Base-by-base conservation (phyloP, 2,797 vertebrate species). In the Carcharodon carcharias region DNA sequence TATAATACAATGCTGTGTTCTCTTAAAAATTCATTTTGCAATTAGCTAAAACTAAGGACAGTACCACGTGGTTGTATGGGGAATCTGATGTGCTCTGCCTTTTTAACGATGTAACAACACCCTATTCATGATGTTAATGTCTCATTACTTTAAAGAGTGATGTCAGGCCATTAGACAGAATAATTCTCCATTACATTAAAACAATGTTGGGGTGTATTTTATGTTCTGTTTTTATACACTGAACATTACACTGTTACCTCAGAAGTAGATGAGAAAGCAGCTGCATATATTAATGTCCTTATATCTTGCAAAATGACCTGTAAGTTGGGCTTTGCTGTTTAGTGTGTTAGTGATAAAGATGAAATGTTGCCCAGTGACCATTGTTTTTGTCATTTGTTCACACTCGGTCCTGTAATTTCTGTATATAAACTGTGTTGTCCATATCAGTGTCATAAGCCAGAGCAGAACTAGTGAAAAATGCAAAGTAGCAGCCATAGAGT, bases 341-440 rank as follows among this genome's bases (percentile, higher is more conserved):
- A 28, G 54, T 95, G 94, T 95, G 69, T 58, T 95, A 77, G 50
- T 95, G 50, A 95, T 95, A 77, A 95, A 95, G 69, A 58, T 73
- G 54, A 95, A 95, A 73, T 77, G 50, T 77, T 56, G 31, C 6
- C 94, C 69, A 35, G 28, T 95, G 45, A 8, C n/a, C 31, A 18
- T 54, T 31, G 28, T 28, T 73, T 35, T 71, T 69, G 94, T 95
- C 6, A 73, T 95, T 95, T 95, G 45, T 95, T 71, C 21, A 28
- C 0, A 16, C 1, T 35, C n/a, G 28, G 56, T 61, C 28, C 31
- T 54, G 31, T 18, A 12, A 11, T 61, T 91, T 16, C 67, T 73
- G 50, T n/a, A 14, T 5, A 56, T 35, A 73, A 28, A 95, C 50
- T 58, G 14, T n/a, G 35, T 56, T 95, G 69, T 54, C 18, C 50